Evolutionary conservation across 2,888 invertebrate genomes (phyloP).

Genomic region (Pyrochroa serraticornis): DNA sequence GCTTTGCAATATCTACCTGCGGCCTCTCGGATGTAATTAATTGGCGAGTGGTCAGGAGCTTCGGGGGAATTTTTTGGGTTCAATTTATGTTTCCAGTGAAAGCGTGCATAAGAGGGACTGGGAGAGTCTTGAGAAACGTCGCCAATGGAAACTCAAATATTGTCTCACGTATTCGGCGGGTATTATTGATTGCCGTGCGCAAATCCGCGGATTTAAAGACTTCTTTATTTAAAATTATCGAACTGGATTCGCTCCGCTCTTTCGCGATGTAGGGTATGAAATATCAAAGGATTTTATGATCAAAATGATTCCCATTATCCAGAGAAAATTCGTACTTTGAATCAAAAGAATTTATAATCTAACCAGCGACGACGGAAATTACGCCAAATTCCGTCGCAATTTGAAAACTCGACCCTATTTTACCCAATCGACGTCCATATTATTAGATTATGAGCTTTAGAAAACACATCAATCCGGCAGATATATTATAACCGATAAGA

Average conservation of each 20-base stretch:
- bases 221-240: slow-evolving; percentile 25
- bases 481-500: slow-evolving; percentile 41
- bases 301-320: slow-evolving; percentile 25
- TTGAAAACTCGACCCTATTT: too few species aligned
- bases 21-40: too few species aligned
- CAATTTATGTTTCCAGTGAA: background rate
- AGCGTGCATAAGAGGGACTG: slow-evolving; percentile 19
- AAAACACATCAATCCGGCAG: slow-evolving; percentile 25
- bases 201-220: slow-evolving; percentile 25
- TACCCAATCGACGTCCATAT: slow-evolving; percentile 19
- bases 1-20: too few species aligned
- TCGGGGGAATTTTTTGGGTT: too few species aligned
- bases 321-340: slow-evolving; percentile 23
- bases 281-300: slow-evolving; percentile 25
- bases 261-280: slow-evolving; percentile 16
- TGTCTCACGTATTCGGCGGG: slow-evolving; percentile 29
- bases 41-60: too few species aligned
- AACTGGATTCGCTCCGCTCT: slow-evolving; percentile 14
- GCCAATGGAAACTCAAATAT: slow-evolving; percentile 30
- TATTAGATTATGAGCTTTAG: slow-evolving; percentile 30
- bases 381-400: slow-evolving; percentile 12
- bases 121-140: slow-evolving; percentile 25
- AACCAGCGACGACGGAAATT: too few species aligned
- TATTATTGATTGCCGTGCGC: slow-evolving; percentile 27
- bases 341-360: slow-evolving; percentile 23